Evolutionary conservation across 2,888 invertebrate species (phyloP), one percentile per base, ranked within the genome.

Genomic region (Eudemis profundana): DNA sequence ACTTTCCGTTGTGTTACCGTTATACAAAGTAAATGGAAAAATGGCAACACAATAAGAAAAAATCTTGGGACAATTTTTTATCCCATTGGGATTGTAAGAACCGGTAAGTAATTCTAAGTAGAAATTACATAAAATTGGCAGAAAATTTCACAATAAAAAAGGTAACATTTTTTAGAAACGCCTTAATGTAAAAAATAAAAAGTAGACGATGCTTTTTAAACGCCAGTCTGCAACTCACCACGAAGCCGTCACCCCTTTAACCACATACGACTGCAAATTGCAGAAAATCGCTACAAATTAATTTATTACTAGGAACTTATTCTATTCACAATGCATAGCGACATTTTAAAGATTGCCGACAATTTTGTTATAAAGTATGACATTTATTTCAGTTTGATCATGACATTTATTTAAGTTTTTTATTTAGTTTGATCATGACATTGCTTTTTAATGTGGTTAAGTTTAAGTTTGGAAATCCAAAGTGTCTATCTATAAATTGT

Each of bases 271-370:
- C 59, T 47, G 53, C 21, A 65, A 65, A 64, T 65, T 65, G 38
- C 27, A 65, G 51, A 40, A 60, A 65, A 53, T 65, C 46, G 53
- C 21, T 15, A 46, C 65, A 65, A 65, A 65, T 65, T 65, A 65
- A 65, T 65, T 27, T 53, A 60, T 60, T 60, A 65, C 59, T 38
- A 23, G 47, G 21, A 65, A 65, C 51, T 65, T 60, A 65, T 53
- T 46, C 29, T 21, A 60, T 60, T 46, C 65, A 65, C 46, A 60
- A 65, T 40, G 65, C 65, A 60, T 65, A 60, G 59, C 59, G 65
- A 60, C 53, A 53, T 65, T 27, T 38, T 49, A 40, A 8, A 49
- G 36, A 63, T 56, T 63, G 54, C 54, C 17, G 4, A 40, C 49
- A 56, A 56, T 49, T 62, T 62, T 29, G 47, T 21, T 33, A 33